Evolutionary conservation across 2,888 invertebrate genomes (phyloP).

Genomic region (Lepidochrysops patricia): DNA sequence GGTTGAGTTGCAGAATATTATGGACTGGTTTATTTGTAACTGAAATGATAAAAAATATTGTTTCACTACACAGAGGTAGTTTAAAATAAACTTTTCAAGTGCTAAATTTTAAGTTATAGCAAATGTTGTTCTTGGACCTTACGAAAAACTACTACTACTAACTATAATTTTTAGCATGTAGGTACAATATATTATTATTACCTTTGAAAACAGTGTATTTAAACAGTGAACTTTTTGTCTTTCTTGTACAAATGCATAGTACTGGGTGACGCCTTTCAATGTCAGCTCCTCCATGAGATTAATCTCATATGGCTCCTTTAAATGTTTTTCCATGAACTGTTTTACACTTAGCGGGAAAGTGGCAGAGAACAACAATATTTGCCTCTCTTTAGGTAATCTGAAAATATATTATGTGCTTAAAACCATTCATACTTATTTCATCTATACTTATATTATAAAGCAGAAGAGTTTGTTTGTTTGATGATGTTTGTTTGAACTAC

Average conservation of each 20-base stretch:
- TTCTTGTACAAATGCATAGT: constrained; percentile 99
- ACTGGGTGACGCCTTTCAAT: constrained; percentile 98
- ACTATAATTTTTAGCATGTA: too few species aligned
- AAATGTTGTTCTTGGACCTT: too few species aligned
- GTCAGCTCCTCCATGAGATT: constrained; percentile 99
- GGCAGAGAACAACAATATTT: constrained; percentile 98
- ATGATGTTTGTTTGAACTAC: too few species aligned
- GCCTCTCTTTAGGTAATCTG: constrained; percentile 94
- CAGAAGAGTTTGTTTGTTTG: too few species aligned
- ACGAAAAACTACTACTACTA: too few species aligned
- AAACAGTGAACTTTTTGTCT: constrained; percentile 99
- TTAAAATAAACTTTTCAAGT: too few species aligned
- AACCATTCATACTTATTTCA: too few species aligned
- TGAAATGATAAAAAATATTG: constrained; percentile 55
- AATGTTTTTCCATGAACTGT: constrained; percentile 98
- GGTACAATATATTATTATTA: constrained; percentile 41
- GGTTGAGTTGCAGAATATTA: constrained; percentile 99
- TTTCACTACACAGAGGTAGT: too few species aligned
- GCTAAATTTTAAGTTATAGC: too few species aligned
- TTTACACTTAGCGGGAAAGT: constrained; percentile 99
- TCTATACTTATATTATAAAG: too few species aligned
- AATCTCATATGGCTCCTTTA: constrained; percentile 98
- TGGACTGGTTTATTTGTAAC: constrained; percentile 99
- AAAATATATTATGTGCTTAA: constrained; percentile 26
- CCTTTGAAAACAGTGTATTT: constrained; percentile 99